Evolutionary conservation across 2,888 invertebrate species (phyloP).

Genomic region (Apamea anceps): DNA sequence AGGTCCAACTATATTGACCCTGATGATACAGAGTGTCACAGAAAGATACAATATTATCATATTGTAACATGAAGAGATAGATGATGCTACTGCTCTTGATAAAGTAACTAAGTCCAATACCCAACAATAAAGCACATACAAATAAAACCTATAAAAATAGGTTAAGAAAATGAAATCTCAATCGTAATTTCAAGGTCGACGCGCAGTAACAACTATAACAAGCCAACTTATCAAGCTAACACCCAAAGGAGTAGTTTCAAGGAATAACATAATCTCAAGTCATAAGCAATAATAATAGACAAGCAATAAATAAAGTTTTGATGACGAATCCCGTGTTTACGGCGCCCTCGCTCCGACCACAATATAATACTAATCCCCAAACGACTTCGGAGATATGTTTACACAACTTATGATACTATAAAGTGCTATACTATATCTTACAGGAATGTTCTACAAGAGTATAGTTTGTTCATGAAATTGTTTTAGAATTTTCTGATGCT

Average conservation of each 20-base stretch:
- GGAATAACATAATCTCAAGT: constrained; percentile 63
- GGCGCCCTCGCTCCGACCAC: constrained; percentile 57
- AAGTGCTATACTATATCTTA: constrained; percentile 41
- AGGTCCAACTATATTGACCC: not conserved
- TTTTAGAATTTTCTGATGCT: constrained; percentile 7
- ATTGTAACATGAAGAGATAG: not conserved
- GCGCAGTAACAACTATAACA: constrained; percentile 21
- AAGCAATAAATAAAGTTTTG: constrained; percentile 75
- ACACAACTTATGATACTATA: constrained; percentile 54
- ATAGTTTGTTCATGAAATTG: constrained; percentile 14
- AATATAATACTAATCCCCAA: constrained; percentile 67
- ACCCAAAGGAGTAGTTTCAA: constrained; percentile 49
- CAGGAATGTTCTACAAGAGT: constrained; percentile 6
- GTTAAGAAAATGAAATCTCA: not conserved
- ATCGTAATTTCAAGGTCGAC: constrained; percentile 1
- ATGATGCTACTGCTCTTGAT: not conserved
- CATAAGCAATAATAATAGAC: constrained; percentile 68
- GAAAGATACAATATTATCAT: not conserved
- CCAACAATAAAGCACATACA: not conserved
- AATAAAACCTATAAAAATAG: not conserved
- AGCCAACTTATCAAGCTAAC: constrained; percentile 29
- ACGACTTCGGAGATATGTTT: constrained; percentile 55
- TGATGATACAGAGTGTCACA: no score
- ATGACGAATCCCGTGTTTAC: constrained; percentile 71
- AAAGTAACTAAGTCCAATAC: no score